phyloP scores from a whole-genome alignment of 2,888 invertebrate genomes.

The Pseudoips prasinana region DNA sequence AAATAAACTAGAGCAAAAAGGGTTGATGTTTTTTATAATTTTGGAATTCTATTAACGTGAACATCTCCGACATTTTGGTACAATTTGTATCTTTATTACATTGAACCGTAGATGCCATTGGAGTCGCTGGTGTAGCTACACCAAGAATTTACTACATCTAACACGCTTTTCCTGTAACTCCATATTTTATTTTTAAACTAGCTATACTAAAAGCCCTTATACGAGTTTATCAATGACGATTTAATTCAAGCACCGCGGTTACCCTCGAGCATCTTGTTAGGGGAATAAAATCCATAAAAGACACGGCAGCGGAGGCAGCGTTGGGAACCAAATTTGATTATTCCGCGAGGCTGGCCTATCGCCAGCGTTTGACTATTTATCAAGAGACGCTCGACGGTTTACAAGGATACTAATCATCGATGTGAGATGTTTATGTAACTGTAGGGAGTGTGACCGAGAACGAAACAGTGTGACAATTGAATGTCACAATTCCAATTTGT shows the following conservation, averaged over 20 bases:
- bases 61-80: too few relatives aligned
- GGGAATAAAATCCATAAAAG: slow-evolving; percentile 79
- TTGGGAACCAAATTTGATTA: slow-evolving; percentile 77
- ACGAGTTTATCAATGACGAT: slow-evolving; percentile 75
- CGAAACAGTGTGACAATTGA: slow-evolving; percentile 1
- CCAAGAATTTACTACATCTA: too few relatives aligned
- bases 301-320: slow-evolving; percentile 63
- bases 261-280: slow-evolving; percentile 73
- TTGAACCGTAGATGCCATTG: too few relatives aligned
- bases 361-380: slow-evolving; percentile 78
- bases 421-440: slow-evolving; percentile 50
- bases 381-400: slow-evolving; percentile 69
- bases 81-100: too few relatives aligned
- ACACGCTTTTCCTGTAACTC: too few relatives aligned
- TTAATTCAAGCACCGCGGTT: slow-evolving; percentile 73
- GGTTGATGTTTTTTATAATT: too few relatives aligned
- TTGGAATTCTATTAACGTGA: too few relatives aligned
- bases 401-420: slow-evolving; percentile 78
- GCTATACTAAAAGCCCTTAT: slow-evolving; percentile 53
- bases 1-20: too few relatives aligned
- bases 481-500: too few relatives aligned
- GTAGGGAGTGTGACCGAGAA: slow-evolving; percentile 11
- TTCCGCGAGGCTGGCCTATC: slow-evolving; percentile 81
- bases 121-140: too few relatives aligned
- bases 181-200: background rate